These are phyloP conservation scores for Streblospio benedicti DNA, from an alignment of 1,140 invertebrate genomes.

Conservation along the genomic window DNA sequence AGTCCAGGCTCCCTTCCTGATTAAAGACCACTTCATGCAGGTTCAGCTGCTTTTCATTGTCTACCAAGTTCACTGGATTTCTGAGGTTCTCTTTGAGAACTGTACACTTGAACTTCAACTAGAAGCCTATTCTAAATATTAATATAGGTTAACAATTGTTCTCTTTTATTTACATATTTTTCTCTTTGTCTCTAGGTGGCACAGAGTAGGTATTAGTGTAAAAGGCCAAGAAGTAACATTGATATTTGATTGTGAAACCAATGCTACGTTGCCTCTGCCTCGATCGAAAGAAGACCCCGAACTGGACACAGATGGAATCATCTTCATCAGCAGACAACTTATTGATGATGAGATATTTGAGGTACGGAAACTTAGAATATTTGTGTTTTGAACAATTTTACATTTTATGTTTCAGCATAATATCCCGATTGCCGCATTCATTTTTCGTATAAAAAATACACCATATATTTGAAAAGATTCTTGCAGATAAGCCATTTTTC, in stretches of 20 bases:
- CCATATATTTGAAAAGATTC: not conserved
- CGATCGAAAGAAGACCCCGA: conserved; percentile 50
- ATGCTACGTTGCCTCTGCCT: conserved; percentile 54
- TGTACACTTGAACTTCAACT: not conserved
- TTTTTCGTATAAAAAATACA: not conserved
- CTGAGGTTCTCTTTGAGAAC: conserved; percentile 1
- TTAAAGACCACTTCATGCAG: not conserved
- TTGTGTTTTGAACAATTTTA: not conserved
- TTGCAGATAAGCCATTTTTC: not conserved
- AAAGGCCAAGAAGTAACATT: conserved; percentile 68
- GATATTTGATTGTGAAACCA: conserved; percentile 60
- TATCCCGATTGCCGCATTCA: not conserved
- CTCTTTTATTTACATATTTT: not conserved
- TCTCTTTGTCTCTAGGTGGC: conserved; percentile 55
- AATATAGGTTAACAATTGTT: not conserved
- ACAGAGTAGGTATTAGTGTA: conserved; percentile 64
- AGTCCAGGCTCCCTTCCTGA: not conserved
- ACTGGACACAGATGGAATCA: conserved; percentile 58
- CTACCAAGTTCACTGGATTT: not conserved
- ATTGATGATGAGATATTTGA: conserved; percentile 56
- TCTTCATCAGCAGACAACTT: conserved; percentile 63
- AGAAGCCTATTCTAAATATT: not conserved
- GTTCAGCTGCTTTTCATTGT: not conserved
- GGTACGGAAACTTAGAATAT: no score
- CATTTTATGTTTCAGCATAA: conserved; percentile 8